phyloP scores from a whole-genome alignment of 2,797 vertebrate genomes.

The Sebastes diaconus region DNA sequence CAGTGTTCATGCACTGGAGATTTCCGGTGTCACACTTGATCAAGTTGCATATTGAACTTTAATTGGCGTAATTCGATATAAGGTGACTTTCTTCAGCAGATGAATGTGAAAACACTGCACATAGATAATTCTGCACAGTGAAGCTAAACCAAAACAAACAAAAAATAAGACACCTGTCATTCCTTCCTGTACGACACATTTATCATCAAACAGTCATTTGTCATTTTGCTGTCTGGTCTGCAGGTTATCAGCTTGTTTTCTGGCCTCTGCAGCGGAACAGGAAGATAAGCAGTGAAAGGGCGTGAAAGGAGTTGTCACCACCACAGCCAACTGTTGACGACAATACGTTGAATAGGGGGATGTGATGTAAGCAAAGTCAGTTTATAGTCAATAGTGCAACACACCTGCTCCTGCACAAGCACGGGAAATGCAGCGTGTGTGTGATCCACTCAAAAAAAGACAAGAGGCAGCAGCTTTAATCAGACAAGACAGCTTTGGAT shows the following conservation, averaged over 20 bases:
- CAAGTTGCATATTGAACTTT: not conserved
- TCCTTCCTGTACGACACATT: not conserved
- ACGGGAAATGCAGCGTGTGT: not conserved
- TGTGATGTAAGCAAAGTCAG: slow-evolving; percentile 46
- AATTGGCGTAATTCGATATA: not conserved
- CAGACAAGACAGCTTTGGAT: slow-evolving; percentile 69
- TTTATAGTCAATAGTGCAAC: slow-evolving; percentile 71
- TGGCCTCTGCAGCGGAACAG: slow-evolving; percentile 18
- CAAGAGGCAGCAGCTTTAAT: slow-evolving; percentile 17
- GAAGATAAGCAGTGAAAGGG: slow-evolving; percentile 35
- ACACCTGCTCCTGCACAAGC: not conserved
- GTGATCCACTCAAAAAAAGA: not conserved
- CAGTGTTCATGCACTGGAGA: not conserved
- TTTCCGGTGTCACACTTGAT: not conserved
- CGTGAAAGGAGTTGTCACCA: slow-evolving; percentile 26
- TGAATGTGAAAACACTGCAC: not conserved
- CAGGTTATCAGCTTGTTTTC: slow-evolving; percentile 23
- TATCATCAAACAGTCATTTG: not conserved
- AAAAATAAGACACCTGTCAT: not conserved
- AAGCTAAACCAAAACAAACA: not conserved
- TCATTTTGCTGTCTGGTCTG: not conserved
- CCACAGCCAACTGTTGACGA: slow-evolving; percentile 50
- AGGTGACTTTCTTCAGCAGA: not conserved
- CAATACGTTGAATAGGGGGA: slow-evolving; percentile 49
- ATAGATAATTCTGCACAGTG: not conserved